Conservation (phyloP, 1,140 invertebrate species). For the Camponotus floridanus region DNA sequence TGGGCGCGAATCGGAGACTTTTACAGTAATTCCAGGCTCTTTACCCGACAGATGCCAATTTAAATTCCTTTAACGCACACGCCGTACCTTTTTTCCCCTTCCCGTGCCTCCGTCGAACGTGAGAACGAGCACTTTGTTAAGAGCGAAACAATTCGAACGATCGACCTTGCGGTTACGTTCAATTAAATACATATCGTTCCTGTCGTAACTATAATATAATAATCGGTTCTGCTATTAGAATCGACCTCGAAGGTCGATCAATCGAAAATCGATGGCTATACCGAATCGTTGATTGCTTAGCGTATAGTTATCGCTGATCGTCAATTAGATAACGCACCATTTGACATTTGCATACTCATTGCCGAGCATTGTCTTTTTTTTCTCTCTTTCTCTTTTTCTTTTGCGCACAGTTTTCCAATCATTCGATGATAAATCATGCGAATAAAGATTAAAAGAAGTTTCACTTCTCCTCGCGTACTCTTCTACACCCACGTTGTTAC, state of each 20-base stretch:
- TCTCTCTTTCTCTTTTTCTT: too few relatives aligned
- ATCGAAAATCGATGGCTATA: constrained; percentile 16
- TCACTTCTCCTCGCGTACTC: neutral
- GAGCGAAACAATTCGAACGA: constrained; percentile 33
- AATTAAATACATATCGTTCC: constrained; percentile 51
- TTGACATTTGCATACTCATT: constrained; percentile 4
- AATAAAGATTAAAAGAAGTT: neutral
- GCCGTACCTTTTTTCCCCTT: constrained; percentile 46
- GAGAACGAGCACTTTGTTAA: constrained; percentile 76
- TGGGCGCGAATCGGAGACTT: constrained; percentile 82
- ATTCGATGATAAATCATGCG: constrained; percentile 10
- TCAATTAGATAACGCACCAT: constrained; percentile 22
- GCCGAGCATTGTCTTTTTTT: neutral
- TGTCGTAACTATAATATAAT: constrained; percentile 28
- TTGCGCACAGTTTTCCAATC: neutral
- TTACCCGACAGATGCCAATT: constrained; percentile 81
- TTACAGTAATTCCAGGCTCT: constrained; percentile 81
- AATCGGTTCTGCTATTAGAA: constrained; percentile 21
- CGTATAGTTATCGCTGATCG: constrained; percentile 16
- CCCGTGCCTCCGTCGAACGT: constrained; percentile 70
- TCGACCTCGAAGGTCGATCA: neutral
- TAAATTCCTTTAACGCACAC: constrained; percentile 81
- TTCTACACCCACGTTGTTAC: neutral
- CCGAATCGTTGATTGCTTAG: constrained; percentile 3
- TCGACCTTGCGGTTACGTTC: constrained; percentile 12